Evolutionary conservation across 2,113 vertebrate genomes (phyloP), one percentile per base, ranked within the genome.

Genomic region (Gnathonemus longibarbis): DNA sequence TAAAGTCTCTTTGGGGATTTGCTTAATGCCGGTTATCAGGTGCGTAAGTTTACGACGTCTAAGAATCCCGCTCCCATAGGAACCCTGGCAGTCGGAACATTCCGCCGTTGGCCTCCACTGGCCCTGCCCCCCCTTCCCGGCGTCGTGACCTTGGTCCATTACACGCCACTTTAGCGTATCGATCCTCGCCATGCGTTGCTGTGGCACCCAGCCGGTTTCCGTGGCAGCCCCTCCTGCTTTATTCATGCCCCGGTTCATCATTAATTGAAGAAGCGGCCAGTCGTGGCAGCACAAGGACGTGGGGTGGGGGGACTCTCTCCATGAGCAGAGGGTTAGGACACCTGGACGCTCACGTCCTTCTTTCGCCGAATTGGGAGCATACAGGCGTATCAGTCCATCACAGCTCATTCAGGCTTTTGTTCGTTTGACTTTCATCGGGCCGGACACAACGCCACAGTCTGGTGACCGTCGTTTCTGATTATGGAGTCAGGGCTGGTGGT

Each of bases 261-360:
- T 95, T 96, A 96, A 96, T 96, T 96, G 96, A 96, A 95, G 96
- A 95, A 93, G 96, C 95, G 96, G 96, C 95, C 95, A 95, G 95
- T 27, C 95, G 94, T 95, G 94, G 94, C 95, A 95, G 89, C 77
- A 91, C 92, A 91, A 92, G 92, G 93, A 35, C 1, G 27, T 3
- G 93, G 92, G 93, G 94, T 5, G 13, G 88, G 3, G 66, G 13
- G 52, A 17, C 50, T 90, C 92, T 86, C 5, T 31, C 7, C 24
- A 11, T 10, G 39, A 42, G 3, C 39, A 42, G 27, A 13, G 66
- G 9, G n/a, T 74, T 27, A 74, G 1, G 31, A 17, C 10, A 35
- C 66, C 27, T 4, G 66, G 66, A 74, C 0, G 4, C 66, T 10
- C 27, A 1, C 1, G 4, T 17, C 70, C n/a, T 27, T 66, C n/a